These are phyloP conservation scores for Pipistrellus pipistrellus DNA, from an alignment of 2,797 vertebrate species.

Conservation along the genomic window DNA sequence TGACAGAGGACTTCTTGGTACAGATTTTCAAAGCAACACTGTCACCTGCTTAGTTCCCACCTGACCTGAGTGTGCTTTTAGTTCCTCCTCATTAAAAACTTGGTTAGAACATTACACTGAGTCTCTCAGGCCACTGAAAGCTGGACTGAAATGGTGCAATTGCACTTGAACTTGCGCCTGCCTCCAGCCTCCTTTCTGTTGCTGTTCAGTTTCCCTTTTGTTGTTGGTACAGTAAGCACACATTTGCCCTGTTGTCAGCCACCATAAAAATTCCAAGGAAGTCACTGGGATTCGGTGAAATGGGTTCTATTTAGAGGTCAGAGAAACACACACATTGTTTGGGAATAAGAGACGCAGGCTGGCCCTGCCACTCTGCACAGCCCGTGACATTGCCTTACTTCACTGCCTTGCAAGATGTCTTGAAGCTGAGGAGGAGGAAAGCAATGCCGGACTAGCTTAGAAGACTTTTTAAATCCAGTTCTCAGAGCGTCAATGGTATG, in stretches of 20 bases:
- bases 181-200: neutral
- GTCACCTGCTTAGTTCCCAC: slow-evolving; percentile 80
- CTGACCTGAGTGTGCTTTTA: slow-evolving; percentile 66
- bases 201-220: neutral
- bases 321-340: neutral
- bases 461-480: slow-evolving; percentile 17
- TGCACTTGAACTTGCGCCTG: slow-evolving; percentile 71
- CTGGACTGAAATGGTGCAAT: slow-evolving; percentile 58
- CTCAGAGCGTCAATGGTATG: neutral
- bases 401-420: neutral
- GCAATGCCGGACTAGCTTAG: neutral
- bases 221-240: neutral
- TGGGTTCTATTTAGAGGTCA: neutral
- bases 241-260: neutral
- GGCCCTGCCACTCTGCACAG: neutral
- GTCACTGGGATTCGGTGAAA: slow-evolving; percentile 24
- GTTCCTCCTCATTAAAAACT: slow-evolving; percentile 80
- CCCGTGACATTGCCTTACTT: neutral
- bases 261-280: neutral
- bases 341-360: neutral
- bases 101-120: slow-evolving; percentile 78
- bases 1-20: slow-evolving; percentile 77
- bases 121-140: slow-evolving; percentile 70
- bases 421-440: neutral
- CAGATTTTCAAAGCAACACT: slow-evolving; percentile 81